Conservation (phyloP, 2,113 vertebrate genomes). For the Elaphurus davidianus region DNA sequence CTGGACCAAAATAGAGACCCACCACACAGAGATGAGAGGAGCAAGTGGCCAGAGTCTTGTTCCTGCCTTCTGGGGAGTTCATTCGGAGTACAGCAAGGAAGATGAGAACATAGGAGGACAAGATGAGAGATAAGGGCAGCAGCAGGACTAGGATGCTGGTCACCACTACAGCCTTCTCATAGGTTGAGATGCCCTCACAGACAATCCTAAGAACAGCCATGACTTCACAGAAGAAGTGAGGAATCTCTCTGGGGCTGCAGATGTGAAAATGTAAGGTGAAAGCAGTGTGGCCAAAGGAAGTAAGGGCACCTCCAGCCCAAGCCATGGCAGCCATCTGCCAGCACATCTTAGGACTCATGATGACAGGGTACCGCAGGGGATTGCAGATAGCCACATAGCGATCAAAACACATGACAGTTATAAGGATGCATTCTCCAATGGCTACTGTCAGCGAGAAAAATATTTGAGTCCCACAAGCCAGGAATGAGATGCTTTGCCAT, state of each 20-base stretch:
- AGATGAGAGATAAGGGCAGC: neutral
- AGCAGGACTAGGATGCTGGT: slow-evolving; percentile 11
- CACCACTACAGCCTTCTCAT: slow-evolving; percentile 24
- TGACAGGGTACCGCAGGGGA: neutral
- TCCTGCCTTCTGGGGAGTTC: slow-evolving; percentile 1
- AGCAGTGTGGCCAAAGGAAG: neutral
- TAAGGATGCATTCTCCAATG: slow-evolving; percentile 47
- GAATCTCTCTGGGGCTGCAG: slow-evolving; percentile 34
- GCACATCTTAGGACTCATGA: slow-evolving; percentile 17
- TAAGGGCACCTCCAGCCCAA: slow-evolving; percentile 22
- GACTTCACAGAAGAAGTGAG: slow-evolving; percentile 57
- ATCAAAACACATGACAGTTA: slow-evolving; percentile 55
- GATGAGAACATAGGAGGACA: slow-evolving; percentile 47
- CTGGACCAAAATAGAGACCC: slow-evolving; percentile 20
- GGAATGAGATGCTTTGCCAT: neutral
- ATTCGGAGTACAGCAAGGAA: slow-evolving; percentile 12
- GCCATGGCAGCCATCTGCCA: neutral
- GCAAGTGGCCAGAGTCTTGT: neutral
- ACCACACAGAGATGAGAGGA: slow-evolving; percentile 22
- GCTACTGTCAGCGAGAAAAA: slow-evolving; percentile 46
- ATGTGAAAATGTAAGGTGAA: slow-evolving; percentile 41
- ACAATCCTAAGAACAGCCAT: slow-evolving; percentile 11
- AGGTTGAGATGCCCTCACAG: slow-evolving; percentile 30
- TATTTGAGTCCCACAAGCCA: slow-evolving; percentile 45
- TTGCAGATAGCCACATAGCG: neutral